Evolutionary conservation across 1,140 invertebrate genomes (phyloP).

Genomic region (Micrasema longulum): DNA sequence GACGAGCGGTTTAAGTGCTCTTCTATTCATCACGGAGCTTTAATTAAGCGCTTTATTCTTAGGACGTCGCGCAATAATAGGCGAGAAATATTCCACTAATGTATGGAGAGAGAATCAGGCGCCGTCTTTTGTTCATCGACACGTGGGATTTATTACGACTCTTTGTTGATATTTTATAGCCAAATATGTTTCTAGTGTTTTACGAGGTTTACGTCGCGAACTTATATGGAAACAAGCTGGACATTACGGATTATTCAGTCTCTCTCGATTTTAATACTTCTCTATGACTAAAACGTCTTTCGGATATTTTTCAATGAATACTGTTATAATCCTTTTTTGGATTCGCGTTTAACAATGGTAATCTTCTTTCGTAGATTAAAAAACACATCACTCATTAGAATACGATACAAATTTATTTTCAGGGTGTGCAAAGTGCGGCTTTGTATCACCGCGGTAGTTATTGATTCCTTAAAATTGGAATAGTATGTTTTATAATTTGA

Average conservation of each 20-base stretch:
- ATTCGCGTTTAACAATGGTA: no score
- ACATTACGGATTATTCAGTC: neutral
- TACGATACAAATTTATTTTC: no score
- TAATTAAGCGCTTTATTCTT: constrained; percentile 27
- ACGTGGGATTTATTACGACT: constrained; percentile 32
- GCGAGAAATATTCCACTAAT: constrained; percentile 8
- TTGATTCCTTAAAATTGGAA: no score
- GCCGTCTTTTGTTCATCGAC: constrained; percentile 31
- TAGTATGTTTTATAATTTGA: no score
- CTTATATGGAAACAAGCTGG: neutral
- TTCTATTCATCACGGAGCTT: constrained; percentile 24
- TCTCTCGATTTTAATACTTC: no score
- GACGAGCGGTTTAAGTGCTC: constrained; percentile 10
- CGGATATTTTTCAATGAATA: no score
- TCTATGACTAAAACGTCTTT: no score
- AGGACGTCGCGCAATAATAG: constrained; percentile 14
- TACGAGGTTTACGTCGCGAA: neutral
- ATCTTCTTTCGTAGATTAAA: no score
- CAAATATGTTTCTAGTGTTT: constrained; percentile 23
- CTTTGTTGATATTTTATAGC: constrained; percentile 29
- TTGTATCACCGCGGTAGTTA: no score
- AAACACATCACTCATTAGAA: no score
- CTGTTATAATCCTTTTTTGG: no score
- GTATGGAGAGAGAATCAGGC: constrained; percentile 31
- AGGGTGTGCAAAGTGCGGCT: no score